phyloP scores from a whole-genome alignment of 2,797 vertebrate species.

The Triplophysa yarkandensis region DNA sequence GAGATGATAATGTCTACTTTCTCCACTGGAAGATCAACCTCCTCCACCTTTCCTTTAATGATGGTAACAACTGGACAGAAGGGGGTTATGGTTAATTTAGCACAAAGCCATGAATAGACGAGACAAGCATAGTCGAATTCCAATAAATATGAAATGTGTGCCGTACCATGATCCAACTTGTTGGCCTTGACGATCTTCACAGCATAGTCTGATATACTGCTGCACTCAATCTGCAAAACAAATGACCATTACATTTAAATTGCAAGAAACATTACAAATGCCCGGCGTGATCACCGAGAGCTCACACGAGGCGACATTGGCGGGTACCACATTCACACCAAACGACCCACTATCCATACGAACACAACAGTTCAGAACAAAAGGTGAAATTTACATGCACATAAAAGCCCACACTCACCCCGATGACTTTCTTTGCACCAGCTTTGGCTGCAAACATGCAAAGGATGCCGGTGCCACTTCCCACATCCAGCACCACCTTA shows the following conservation, averaged over 20 bases:
- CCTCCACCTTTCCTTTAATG: slow-evolving; percentile 94
- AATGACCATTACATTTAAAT: slow-evolving; percentile 2
- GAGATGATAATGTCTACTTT: slow-evolving; percentile 94
- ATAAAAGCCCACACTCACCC: slow-evolving; percentile 72
- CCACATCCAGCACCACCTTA: slow-evolving; percentile 92
- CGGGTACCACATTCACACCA: neutral
- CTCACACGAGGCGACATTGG: no score
- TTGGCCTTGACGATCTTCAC: slow-evolving; percentile 95
- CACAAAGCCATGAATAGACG: neutral
- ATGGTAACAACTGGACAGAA: slow-evolving; percentile 85
- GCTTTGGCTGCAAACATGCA: slow-evolving; percentile 97
- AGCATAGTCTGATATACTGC: slow-evolving; percentile 93
- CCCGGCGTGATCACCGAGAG: neutral
- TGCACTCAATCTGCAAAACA: slow-evolving; percentile 86
- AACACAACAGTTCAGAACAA: neutral
- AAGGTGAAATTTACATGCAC: neutral
- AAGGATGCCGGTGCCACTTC: slow-evolving; percentile 92
- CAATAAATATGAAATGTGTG: slow-evolving; percentile 7
- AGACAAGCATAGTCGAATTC: no score
- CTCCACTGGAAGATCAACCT: slow-evolving; percentile 88
- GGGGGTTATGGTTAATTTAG: neutral
- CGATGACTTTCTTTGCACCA: slow-evolving; percentile 90
- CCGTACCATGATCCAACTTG: slow-evolving; percentile 88
- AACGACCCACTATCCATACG: neutral
- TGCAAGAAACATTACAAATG: neutral